These are phyloP conservation scores for Xestia xanthographa DNA, from an alignment of 2,888 invertebrate species.

Conservation along the genomic window DNA sequence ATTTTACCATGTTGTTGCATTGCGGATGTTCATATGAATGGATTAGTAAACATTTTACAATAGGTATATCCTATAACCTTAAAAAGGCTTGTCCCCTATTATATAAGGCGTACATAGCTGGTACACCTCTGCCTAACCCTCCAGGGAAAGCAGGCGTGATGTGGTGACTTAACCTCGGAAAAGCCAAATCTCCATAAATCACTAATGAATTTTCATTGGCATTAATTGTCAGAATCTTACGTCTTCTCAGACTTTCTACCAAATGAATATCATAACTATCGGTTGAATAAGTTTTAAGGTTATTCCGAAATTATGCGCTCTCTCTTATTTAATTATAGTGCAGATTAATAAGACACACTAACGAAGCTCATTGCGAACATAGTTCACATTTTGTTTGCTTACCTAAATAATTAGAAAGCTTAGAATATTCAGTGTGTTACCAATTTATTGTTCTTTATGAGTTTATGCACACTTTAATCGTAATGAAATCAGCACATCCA, in stretches of 20 bases:
- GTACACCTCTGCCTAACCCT: background rate
- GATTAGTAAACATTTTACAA: background rate
- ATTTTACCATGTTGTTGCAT: background rate
- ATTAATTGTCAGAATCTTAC: conserved; percentile 14
- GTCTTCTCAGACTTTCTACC: conserved; percentile 54
- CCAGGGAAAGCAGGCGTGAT: background rate
- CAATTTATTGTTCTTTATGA: conserved; percentile 29
- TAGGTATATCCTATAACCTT: background rate
- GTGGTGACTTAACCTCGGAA: background rate
- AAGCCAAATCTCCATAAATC: background rate
- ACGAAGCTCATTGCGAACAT: conserved; percentile 41
- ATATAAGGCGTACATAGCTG: background rate
- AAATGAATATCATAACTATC: conserved; percentile 45
- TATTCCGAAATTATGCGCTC: conserved; percentile 54
- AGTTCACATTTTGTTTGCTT: conserved; percentile 46
- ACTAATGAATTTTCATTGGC: conserved; percentile 8
- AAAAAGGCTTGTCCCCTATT: background rate
- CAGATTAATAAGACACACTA: conserved; percentile 59
- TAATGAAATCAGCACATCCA: conserved; percentile 6
- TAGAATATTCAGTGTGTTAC: conserved; percentile 26
- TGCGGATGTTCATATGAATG: background rate
- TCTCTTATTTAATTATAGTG: conserved; percentile 63
- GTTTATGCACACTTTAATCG: background rate
- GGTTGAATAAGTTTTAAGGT: conserved; percentile 61
- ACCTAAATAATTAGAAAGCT: conserved; percentile 54